phyloP scores from a whole-genome alignment of 2,888 invertebrate species.

The Drosophila formosana region DNA sequence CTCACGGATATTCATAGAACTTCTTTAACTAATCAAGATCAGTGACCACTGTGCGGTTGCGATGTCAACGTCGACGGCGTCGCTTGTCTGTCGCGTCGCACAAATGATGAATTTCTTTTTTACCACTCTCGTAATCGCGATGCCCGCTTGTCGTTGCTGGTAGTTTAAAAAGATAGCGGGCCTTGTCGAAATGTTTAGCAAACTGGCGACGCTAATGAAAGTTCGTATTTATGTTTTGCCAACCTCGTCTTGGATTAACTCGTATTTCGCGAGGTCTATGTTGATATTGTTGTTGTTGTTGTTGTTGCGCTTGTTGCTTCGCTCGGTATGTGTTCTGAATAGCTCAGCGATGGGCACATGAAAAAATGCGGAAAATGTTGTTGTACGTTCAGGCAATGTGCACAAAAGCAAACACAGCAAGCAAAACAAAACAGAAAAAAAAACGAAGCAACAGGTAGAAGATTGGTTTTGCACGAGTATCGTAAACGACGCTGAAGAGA shows the following conservation, averaged over 20 bases:
- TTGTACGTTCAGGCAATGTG: constrained; percentile 61
- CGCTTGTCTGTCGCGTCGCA: constrained; percentile 45
- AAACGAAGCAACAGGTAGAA: constrained; percentile 66
- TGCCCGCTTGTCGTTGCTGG: constrained; percentile 18
- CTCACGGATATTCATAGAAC: neutral
- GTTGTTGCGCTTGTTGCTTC: constrained; percentile 24
- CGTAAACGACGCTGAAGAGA: constrained; percentile 40
- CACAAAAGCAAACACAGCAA: constrained; percentile 21
- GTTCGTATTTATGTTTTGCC: constrained; percentile 48
- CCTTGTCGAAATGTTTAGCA: constrained; percentile 62
- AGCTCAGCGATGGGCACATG: constrained; percentile 51
- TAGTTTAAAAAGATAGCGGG: constrained; percentile 51
- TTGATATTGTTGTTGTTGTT: neutral
- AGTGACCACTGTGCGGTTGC: constrained; percentile 54
- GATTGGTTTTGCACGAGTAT: constrained; percentile 39
- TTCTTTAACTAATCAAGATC: neutral
- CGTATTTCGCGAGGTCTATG: neutral
- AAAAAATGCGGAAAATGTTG: constrained; percentile 73
- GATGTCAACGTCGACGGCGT: constrained; percentile 42
- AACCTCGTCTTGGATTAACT: constrained; percentile 31
- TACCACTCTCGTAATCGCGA: constrained; percentile 62
- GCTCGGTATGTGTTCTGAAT: constrained; percentile 65
- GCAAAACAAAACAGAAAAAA: constrained; percentile 30
- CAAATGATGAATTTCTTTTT: constrained; percentile 79
- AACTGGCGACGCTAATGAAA: constrained; percentile 68